Base-by-base conservation (phyloP, 1,140 invertebrate genomes). In the Venturia canescens region DNA sequence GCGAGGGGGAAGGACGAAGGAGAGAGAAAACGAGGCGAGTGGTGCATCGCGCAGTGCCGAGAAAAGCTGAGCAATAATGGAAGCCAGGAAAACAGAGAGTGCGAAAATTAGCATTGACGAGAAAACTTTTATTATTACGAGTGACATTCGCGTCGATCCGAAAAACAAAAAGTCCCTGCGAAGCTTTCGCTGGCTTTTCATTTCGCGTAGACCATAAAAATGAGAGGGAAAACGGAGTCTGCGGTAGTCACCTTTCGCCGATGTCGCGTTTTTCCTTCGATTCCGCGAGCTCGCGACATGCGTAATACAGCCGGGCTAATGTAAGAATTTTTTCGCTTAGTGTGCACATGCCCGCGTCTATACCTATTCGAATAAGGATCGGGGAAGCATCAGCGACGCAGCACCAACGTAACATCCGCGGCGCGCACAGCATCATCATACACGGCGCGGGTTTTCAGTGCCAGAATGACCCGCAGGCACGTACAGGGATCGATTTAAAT, bases 401-500 rank as follows among this genome's bases (percentile, higher is more conserved):
- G 38, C 38, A 44, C n/a, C n/a, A n/a, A 11, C 38, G 7, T 44
- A 44, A 44, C 38, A 44, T 44, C 38, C 38, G 38, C 38, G 13
- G 29, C 66, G 63, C 23, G 50, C 66, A 70, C 16, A 74, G 53
- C 84, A 86, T 86, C 85, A 85, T 89, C 89, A 89, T 88, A 88
- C 88, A 88, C 87, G 84, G 83, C 84, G 83, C 84, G 85, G 78
- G 83, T 84, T 87, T 86, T 83, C 86, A 88, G 83, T 31, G 66
- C 29, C 85, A 82, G 89, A 88, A 89, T 87, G 89, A 91, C 87
- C 88, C 84, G 87, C 86, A 89, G 87, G 87, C 89, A 91, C 89
- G 88, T 91, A 89, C 66, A 76, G 83, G 85, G 88, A 86, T 86
- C 84, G 88, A 91, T 91, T 91, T 91, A 89, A 91, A 91, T 91